phyloP scores from a whole-genome alignment of 1,140 invertebrate genomes.

The Formica exsecta region DNA sequence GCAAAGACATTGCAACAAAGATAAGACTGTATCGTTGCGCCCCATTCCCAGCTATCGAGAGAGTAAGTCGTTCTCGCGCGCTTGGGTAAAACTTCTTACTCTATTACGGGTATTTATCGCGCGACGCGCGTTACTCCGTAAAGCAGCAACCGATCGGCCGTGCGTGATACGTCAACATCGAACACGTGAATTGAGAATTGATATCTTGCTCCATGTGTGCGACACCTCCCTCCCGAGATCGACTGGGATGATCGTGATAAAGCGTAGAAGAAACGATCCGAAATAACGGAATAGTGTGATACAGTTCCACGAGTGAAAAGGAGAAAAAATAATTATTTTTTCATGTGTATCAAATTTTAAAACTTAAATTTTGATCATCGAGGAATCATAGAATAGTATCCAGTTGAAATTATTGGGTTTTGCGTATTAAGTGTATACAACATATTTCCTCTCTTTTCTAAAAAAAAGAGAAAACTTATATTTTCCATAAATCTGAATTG shows the following conservation, averaged over 20 bases:
- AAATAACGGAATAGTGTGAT: background rate
- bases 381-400: background rate
- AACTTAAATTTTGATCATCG: background rate
- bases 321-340: background rate
- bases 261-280: background rate
- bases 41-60: constrained; percentile 56
- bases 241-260: background rate
- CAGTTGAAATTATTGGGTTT: background rate
- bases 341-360: background rate
- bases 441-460: background rate
- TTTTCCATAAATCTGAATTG: background rate
- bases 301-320: background rate
- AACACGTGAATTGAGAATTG: constrained; percentile 35
- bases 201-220: background rate
- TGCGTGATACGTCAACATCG: constrained; percentile 22
- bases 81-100: constrained; percentile 68
- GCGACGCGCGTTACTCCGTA: constrained; percentile 8
- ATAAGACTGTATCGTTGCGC: constrained; percentile 61
- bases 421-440: background rate
- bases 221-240: background rate
- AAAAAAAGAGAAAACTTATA: background rate
- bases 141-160: background rate
- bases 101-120: constrained; percentile 47
- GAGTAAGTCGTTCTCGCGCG: constrained; percentile 39
- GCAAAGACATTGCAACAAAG: constrained; percentile 64